phyloP scores from a whole-genome alignment of 2,888 invertebrate species.

The Tromatobia lineatoria region DNA sequence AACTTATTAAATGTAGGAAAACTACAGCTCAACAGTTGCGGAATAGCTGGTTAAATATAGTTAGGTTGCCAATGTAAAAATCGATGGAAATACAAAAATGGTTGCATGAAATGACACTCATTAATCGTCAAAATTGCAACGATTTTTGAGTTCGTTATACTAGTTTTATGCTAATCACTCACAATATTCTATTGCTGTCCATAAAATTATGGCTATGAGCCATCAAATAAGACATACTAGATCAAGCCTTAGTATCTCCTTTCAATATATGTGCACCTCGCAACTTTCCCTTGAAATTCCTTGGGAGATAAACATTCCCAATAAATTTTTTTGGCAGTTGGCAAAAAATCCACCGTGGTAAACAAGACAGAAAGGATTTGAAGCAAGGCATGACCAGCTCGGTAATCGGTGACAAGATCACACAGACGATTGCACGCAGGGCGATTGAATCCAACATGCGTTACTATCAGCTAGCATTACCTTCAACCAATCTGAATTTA shows the following conservation, averaged over 20 bases:
- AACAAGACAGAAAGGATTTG: constrained; percentile 23
- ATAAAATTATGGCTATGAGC: background rate
- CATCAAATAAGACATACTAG: background rate
- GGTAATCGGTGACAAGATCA: constrained; percentile 58
- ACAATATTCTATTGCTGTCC: too few species aligned
- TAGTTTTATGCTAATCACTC: too few species aligned
- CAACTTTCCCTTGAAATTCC: background rate
- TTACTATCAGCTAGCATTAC: constrained; percentile 49
- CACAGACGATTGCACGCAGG: constrained; percentile 28
- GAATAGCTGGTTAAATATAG: too few species aligned
- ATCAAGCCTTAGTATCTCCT: background rate
- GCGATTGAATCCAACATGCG: constrained; percentile 48
- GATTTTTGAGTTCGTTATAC: too few species aligned
- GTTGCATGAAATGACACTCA: too few species aligned
- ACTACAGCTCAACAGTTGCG: too few species aligned
- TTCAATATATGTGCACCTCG: background rate
- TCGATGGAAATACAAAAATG: too few species aligned
- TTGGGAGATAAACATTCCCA: background rate
- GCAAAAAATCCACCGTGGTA: constrained; percentile 9
- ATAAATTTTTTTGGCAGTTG: background rate
- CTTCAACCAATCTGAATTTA: constrained; percentile 39
- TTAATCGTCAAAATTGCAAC: too few species aligned
- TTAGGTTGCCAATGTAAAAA: too few species aligned
- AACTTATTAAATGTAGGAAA: too few species aligned
- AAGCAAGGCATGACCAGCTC: constrained; percentile 28